phyloP scores from a whole-genome alignment of 1,140 invertebrate species.

The Ericerus pela region DNA sequence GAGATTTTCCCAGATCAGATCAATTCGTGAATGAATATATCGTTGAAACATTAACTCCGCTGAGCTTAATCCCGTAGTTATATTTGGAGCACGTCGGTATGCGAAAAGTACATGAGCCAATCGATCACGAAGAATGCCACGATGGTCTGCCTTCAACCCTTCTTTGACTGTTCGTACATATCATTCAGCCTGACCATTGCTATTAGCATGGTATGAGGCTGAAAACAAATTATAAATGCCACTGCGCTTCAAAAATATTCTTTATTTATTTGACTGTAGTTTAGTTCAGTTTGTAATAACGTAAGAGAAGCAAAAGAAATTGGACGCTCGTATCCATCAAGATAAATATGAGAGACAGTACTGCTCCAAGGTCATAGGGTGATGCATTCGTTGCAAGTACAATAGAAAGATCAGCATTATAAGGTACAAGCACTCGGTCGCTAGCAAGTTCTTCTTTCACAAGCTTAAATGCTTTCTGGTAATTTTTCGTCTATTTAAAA shows the following conservation, averaged over 20 bases:
- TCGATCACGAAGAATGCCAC: too few species aligned
- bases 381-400: conserved; percentile 11
- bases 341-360: conserved; percentile 4
- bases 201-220: too few species aligned
- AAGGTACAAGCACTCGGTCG: conserved; percentile 24
- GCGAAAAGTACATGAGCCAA: too few species aligned
- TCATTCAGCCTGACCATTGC: background rate
- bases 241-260: too few species aligned
- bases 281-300: conserved; percentile 23
- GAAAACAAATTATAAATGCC: too few species aligned
- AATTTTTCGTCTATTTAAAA: conserved; percentile 18
- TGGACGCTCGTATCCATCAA: conserved; percentile 28
- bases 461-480: conserved; percentile 24
- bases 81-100: too few species aligned
- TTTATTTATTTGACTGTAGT: conserved; percentile 36
- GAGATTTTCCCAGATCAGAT: too few species aligned
- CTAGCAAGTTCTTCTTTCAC: conserved; percentile 24
- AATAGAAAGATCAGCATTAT: conserved; percentile 24
- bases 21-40: too few species aligned
- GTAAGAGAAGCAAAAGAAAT: conserved; percentile 33
- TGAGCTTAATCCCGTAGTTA: too few species aligned
- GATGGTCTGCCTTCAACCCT: too few species aligned
- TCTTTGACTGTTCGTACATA: background rate
- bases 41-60: too few species aligned
- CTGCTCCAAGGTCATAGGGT: background rate